Evolutionary conservation across 2,113 vertebrate species (phyloP).

Genomic region (Phaethornis superciliosus): DNA sequence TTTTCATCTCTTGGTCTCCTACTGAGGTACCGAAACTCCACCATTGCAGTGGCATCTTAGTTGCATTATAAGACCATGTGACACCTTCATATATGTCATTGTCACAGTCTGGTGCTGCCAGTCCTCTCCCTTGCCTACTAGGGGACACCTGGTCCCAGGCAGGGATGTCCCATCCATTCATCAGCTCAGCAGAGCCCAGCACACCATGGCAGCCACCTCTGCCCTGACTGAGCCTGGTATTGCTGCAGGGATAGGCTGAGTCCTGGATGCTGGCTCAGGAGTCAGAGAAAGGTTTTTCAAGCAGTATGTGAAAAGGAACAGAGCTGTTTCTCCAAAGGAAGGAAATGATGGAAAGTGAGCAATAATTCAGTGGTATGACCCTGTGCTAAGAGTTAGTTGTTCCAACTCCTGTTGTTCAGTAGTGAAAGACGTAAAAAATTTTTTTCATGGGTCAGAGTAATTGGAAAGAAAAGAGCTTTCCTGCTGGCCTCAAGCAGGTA

Average conservation of each 20-base stretch:
- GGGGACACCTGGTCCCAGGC: fast-evolving
- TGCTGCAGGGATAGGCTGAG: background rate
- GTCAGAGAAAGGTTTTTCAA: background rate
- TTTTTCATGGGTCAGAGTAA: background rate
- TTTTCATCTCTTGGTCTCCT: background rate
- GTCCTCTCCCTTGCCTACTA: background rate
- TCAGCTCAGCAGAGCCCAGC: background rate
- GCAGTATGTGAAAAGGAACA: background rate
- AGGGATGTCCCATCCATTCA: fast-evolving
- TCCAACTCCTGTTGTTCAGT: background rate
- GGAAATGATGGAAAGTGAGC: background rate
- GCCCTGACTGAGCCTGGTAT: fast-evolving
- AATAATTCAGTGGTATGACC: background rate
- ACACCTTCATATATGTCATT: fast-evolving
- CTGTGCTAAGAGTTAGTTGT: fast-evolving
- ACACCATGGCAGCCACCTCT: background rate
- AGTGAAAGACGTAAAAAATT: background rate
- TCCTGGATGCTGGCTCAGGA: background rate
- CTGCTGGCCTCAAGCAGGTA: background rate
- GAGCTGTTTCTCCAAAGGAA: background rate
- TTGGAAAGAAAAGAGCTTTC: background rate
- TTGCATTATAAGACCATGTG: background rate
- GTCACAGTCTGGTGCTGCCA: background rate
- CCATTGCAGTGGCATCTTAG: background rate
- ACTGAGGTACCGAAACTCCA: background rate